Conservation (phyloP, 2,797 vertebrate genomes). For the Rhinoraja longicauda region DNA sequence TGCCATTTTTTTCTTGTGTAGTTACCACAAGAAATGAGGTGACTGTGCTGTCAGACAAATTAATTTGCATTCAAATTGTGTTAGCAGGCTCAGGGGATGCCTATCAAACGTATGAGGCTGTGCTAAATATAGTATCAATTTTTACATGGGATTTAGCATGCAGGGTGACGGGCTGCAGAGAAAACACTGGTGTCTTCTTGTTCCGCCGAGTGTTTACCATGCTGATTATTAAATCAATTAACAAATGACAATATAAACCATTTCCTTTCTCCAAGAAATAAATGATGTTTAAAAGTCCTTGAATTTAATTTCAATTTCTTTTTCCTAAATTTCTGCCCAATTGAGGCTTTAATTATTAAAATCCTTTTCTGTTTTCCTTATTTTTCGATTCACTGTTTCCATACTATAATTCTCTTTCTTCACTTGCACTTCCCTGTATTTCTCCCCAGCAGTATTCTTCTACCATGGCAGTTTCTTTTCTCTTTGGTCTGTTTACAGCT, state of each 20-base stretch:
- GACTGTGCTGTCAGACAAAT: not conserved
- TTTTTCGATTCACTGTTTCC: not conserved
- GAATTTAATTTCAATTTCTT: not conserved
- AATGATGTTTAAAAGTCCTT: not conserved
- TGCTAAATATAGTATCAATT: conserved; percentile 4
- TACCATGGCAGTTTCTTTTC: not conserved
- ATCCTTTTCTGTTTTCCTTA: not conserved
- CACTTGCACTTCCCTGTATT: not conserved
- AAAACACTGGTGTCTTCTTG: not conserved
- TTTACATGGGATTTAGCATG: not conserved
- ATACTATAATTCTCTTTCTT: not conserved
- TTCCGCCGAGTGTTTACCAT: not conserved
- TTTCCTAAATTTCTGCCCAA: not conserved
- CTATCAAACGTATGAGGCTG: not conserved
- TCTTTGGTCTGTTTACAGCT: not conserved
- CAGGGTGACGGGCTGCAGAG: not conserved
- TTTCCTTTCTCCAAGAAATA: not conserved
- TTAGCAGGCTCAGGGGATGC: not conserved
- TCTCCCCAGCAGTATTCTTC: not conserved
- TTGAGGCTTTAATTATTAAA: not conserved
- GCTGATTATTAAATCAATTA: not conserved
- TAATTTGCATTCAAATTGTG: conserved; percentile 16
- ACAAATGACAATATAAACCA: not conserved
- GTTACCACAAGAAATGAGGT: not conserved
- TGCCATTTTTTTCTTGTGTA: not conserved